A percentile compares a stretch with the other conserved stretches of the same genome.
These are phyloP conservation scores for Eurytoma californica DNA, from an alignment of 2,888 invertebrate genomes.

Conservation along the genomic window DNA sequence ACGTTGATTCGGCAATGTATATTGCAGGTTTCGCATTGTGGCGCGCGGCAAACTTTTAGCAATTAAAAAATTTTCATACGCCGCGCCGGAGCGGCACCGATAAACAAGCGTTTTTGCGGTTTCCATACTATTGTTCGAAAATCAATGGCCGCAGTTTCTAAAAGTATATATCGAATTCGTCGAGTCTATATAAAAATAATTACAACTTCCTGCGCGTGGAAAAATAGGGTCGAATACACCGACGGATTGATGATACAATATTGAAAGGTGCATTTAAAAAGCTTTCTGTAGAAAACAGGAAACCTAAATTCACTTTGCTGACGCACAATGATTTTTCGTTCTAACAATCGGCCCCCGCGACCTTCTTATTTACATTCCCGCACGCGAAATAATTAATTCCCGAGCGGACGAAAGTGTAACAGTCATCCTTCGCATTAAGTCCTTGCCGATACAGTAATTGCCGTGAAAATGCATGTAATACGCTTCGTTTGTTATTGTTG, in stretches of 20 bases:
- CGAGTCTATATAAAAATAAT: slow-evolving; percentile 14
- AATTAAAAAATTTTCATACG: no score
- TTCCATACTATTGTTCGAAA: slow-evolving; percentile 1
- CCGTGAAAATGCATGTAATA: slow-evolving; percentile 24
- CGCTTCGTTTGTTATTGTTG: not conserved
- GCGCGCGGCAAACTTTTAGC: no score
- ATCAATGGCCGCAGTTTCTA: no score
- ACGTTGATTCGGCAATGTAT: no score
- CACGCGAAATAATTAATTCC: slow-evolving; percentile 44
- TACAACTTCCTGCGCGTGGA: not conserved
- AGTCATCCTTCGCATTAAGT: slow-evolving; percentile 10
- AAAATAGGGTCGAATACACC: not conserved
- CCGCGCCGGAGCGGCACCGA: no score
- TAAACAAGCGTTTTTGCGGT: no score
- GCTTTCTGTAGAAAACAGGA: no score
- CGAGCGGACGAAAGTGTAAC: not conserved
- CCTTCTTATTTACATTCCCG: slow-evolving; percentile 29
- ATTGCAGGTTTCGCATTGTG: no score
- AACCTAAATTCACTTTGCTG: not conserved
- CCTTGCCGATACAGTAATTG: slow-evolving; percentile 27
- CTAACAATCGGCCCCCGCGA: not conserved
- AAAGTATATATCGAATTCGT: no score
- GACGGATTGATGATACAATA: not conserved
- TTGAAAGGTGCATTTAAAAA: no score
- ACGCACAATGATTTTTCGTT: no score